Evolutionary conservation across 2,113 vertebrate genomes (phyloP).

Genomic region (Odocoileus virginianus): DNA sequence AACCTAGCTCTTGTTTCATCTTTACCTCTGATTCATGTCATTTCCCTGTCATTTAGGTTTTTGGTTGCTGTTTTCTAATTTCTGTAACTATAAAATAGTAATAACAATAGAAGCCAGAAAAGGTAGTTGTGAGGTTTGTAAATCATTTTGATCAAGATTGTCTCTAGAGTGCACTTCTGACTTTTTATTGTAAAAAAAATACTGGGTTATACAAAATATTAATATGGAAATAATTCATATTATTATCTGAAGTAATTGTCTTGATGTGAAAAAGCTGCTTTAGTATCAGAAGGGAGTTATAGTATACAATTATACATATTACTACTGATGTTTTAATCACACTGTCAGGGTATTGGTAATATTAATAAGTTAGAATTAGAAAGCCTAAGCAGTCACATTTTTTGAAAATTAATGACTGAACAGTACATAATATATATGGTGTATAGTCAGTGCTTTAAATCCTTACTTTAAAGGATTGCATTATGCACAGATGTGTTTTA

Average conservation of each 20-base stretch:
- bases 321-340: not conserved
- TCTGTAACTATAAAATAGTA: not conserved
- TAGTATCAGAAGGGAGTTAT: not conserved
- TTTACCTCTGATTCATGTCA: not conserved
- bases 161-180: not conserved
- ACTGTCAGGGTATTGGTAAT: not conserved
- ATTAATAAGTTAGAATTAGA: constrained; percentile 19
- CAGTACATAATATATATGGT: not conserved
- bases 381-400: not conserved
- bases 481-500: not conserved
- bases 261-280: not conserved
- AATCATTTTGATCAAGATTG: not conserved
- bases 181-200: not conserved
- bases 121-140: not conserved
- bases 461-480: not conserved
- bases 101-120: not conserved
- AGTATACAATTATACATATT: not conserved
- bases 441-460: not conserved
- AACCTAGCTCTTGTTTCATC: not conserved
- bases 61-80: not conserved
- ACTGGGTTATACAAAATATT: not conserved
- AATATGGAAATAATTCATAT: not conserved
- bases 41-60: not conserved
- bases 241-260: not conserved
- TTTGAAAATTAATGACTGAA: not conserved